phyloP scores from a whole-genome alignment of 2,888 invertebrate species.

The Meghimatium bilineatum region DNA sequence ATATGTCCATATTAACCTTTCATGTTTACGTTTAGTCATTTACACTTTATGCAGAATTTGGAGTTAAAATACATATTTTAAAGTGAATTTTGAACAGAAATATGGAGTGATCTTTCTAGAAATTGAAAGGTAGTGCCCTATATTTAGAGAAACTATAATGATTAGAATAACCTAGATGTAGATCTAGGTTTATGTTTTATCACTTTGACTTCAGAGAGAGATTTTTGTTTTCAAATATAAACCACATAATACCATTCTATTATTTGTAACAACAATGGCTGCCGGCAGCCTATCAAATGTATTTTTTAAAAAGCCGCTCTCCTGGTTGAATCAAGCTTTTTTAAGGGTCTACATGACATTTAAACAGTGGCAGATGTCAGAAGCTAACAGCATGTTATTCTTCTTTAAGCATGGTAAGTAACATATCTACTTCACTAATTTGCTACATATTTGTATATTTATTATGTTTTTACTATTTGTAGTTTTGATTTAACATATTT shows the following conservation, averaged over 20 bases:
- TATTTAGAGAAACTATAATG: too few species aligned
- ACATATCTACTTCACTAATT: background rate
- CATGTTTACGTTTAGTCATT: too few species aligned
- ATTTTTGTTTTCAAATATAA: background rate
- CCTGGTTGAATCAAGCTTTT: background rate
- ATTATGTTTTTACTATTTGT: background rate
- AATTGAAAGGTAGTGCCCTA: too few species aligned
- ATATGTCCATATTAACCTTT: too few species aligned
- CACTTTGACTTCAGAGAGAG: too few species aligned
- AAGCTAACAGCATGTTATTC: conserved; percentile 7
- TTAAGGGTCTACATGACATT: background rate
- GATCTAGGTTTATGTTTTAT: too few species aligned
- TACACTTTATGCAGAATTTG: too few species aligned
- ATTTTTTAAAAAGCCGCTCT: background rate
- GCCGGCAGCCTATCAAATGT: background rate
- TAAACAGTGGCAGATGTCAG: background rate
- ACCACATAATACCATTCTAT: background rate
- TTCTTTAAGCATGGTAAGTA: conserved; percentile 27
- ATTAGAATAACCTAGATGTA: too few species aligned
- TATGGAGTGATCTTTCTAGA: too few species aligned
- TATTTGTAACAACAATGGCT: background rate
- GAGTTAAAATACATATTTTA: too few species aligned
- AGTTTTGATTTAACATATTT: too few species aligned
- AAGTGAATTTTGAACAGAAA: too few species aligned
- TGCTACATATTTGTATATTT: background rate